phyloP scores from a whole-genome alignment of 2,888 invertebrate genomes.

The Lithophane semibrunnea region DNA sequence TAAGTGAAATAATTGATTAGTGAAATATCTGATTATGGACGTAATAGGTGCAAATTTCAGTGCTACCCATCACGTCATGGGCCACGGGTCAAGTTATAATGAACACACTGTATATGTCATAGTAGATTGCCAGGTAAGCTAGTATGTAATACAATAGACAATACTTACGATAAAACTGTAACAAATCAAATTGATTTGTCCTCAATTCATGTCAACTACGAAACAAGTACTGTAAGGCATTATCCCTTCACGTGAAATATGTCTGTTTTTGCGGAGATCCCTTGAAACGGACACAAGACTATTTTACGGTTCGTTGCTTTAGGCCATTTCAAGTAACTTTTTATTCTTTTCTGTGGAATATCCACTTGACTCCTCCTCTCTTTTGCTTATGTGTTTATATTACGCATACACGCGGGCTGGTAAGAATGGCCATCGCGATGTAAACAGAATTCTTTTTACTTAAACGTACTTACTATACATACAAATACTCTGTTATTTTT shows the following conservation, averaged over 20 bases:
- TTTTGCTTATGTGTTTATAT: conserved; percentile 57
- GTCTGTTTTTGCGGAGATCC: conserved; percentile 70
- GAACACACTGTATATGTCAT: not conserved
- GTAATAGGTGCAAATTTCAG: no score
- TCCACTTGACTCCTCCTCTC: conserved; percentile 40
- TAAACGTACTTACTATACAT: not conserved
- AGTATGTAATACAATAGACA: conserved; percentile 1
- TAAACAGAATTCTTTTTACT: conserved; percentile 16
- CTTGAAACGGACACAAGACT: conserved; percentile 73
- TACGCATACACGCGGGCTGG: conserved; percentile 30
- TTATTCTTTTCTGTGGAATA: conserved; percentile 65
- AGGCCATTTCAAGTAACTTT: conserved; percentile 70
- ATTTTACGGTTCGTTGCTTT: conserved; percentile 78
- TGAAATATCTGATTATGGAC: no score
- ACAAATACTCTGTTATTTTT: not conserved
- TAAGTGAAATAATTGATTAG: no score
- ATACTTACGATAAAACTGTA: conserved; percentile 3
- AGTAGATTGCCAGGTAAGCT: not conserved
- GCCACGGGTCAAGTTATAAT: no score
- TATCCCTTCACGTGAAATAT: conserved; percentile 65
- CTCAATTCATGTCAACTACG: conserved; percentile 40
- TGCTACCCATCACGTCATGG: no score
- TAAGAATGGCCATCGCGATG: conserved; percentile 23
- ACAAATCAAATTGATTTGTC: conserved; percentile 54
- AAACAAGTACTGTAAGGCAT: conserved; percentile 42